A percentile compares a stretch with the other conserved stretches of the same genome.
Conservation (phyloP, 1,140 invertebrate species). For the Sitophilus oryzae region DNA sequence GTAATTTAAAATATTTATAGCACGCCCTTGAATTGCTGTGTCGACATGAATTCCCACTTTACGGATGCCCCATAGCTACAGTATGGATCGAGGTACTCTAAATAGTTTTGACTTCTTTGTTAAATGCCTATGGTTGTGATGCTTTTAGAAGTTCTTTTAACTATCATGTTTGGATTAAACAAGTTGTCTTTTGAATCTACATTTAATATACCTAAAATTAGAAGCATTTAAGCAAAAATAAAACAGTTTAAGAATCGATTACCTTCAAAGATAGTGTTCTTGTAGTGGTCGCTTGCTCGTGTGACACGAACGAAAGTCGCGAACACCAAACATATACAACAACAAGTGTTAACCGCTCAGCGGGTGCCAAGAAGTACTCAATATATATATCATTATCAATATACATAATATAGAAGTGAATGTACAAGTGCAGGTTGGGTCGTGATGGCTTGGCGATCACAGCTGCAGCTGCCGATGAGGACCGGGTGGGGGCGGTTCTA, state of each 20-base stretch:
- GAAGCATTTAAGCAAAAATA: too few relatives aligned
- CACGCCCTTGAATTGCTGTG: too few relatives aligned
- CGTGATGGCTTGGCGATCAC: conserved; percentile 43
- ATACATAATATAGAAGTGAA: conserved; percentile 43
- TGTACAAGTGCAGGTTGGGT: conserved; percentile 45
- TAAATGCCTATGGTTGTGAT: too few relatives aligned
- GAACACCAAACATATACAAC: conserved; percentile 46
- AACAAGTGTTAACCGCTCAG: conserved; percentile 44
- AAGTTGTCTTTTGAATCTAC: too few relatives aligned
- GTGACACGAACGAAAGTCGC: conserved; percentile 36
- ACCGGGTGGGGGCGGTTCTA: conserved; percentile 24
- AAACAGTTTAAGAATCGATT: not conserved
- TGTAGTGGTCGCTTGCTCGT: conserved; percentile 27
- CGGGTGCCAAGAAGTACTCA: conserved; percentile 41
- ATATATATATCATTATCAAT: conserved; percentile 38
- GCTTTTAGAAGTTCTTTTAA: too few relatives aligned
- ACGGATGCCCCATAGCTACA: too few relatives aligned
- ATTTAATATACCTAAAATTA: too few relatives aligned
- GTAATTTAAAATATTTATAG: too few relatives aligned
- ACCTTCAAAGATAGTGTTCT: not conserved
- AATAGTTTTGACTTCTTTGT: too few relatives aligned
- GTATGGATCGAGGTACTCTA: too few relatives aligned
- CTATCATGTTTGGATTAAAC: too few relatives aligned
- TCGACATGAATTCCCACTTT: too few relatives aligned
- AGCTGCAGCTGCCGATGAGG: conserved; percentile 40